A percentile compares a stretch with the other conserved stretches of the same genome.
Conservation (phyloP, 2,797 vertebrate genomes). For the Chaetophractus vellerosus region DNA sequence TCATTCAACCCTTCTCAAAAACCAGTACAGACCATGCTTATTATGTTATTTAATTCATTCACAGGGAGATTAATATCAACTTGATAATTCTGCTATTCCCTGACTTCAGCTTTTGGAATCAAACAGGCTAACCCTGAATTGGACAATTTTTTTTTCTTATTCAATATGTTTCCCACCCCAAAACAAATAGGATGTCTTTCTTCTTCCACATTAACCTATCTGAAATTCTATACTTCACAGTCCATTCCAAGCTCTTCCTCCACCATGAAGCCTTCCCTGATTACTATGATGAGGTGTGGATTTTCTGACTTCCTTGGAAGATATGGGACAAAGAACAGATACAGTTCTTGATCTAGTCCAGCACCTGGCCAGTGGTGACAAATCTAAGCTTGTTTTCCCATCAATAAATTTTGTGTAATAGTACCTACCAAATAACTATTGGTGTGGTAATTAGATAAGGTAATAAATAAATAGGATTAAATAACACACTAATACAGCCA, state of each 20-base stretch:
- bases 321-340: neutral
- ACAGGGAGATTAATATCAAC: neutral
- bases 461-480: neutral
- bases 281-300: neutral
- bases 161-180: neutral
- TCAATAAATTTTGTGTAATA: neutral
- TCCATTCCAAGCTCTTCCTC: neutral
- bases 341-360: neutral
- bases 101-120: neutral
- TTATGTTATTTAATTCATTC: neutral
- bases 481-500: neutral
- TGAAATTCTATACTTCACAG: neutral
- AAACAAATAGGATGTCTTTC: neutral
- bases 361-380: neutral
- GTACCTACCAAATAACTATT: neutral
- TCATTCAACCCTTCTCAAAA: neutral
- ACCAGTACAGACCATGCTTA: neutral
- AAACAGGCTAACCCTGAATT: neutral
- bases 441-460: neutral
- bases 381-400: neutral
- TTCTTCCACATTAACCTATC: neutral
- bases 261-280: neutral
- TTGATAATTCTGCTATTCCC: neutral
- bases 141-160: neutral
- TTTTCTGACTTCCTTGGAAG: neutral